Evolutionary conservation across 2,888 invertebrate species (phyloP).

Genomic region (Drosophila histrio): DNA sequence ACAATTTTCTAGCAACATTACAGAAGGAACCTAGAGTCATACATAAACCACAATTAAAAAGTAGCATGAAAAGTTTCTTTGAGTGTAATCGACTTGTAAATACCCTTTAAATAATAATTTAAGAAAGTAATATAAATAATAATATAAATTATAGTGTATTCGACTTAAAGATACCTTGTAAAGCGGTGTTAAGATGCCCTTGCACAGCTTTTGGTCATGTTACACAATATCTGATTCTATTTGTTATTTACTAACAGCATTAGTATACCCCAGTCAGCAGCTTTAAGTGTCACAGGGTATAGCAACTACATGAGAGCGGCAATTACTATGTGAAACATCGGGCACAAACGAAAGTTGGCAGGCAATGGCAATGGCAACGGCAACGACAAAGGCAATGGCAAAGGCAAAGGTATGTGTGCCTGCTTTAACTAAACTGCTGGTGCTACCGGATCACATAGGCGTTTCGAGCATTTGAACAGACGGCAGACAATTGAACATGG

Average conservation of each 20-base stretch:
- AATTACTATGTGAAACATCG: conserved; percentile 51
- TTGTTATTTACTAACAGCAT: not conserved
- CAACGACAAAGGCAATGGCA: not conserved
- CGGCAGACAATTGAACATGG: conserved; percentile 69
- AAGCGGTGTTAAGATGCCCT: too few species aligned
- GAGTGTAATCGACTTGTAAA: too few species aligned
- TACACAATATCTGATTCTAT: not conserved
- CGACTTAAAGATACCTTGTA: conserved; percentile 2
- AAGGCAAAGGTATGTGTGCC: conserved; percentile 18
- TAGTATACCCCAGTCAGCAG: not conserved
- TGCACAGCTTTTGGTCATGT: too few species aligned
- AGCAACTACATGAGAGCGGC: conserved; percentile 46
- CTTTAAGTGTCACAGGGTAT: not conserved
- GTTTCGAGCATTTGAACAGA: conserved; percentile 73
- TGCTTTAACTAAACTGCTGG: conserved; percentile 21
- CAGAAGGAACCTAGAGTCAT: too few species aligned
- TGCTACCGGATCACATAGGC: conserved; percentile 48
- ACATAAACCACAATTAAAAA: too few species aligned
- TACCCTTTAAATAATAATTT: too few species aligned
- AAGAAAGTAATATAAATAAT: not conserved
- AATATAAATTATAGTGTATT: too few species aligned
- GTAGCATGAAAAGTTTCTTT: too few species aligned
- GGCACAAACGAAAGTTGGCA: conserved; percentile 56
- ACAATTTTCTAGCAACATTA: too few species aligned
- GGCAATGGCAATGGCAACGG: conserved; percentile 17